Percentiles rank a stretch among this genome's conserved stretches.
phyloP scores from a whole-genome alignment of 2,113 vertebrate genomes.

The Vidua chalybeata region DNA sequence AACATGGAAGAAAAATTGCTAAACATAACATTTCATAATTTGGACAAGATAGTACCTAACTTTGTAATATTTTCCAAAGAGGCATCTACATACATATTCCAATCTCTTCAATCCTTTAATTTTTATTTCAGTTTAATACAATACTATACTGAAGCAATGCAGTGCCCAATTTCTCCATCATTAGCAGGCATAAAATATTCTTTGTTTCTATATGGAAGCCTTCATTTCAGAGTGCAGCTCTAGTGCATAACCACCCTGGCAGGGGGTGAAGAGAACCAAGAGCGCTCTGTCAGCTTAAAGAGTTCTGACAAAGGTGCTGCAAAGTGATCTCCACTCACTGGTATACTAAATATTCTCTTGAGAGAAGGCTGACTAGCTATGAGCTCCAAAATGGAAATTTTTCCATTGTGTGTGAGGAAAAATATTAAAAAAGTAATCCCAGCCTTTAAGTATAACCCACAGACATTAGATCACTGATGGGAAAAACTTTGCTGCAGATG shows the following conservation, averaged over 20 bases:
- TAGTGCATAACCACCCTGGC: not conserved
- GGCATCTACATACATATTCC: not conserved
- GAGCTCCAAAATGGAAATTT: not conserved
- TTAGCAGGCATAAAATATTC: not conserved
- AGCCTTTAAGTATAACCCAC: slow-evolving; percentile 20
- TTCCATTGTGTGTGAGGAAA: not conserved
- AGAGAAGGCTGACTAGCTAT: not conserved
- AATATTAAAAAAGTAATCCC: not conserved
- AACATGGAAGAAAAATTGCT: not conserved
- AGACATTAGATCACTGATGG: slow-evolving; percentile 45
- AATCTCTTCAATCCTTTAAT: not conserved
- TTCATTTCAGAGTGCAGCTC: not conserved
- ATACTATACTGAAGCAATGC: not conserved
- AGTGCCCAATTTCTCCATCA: not conserved
- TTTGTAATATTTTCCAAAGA: not conserved
- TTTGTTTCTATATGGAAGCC: not conserved
- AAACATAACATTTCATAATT: not conserved
- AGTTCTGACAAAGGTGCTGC: not conserved
- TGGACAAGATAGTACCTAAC: not conserved
- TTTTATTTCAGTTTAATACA: not conserved
- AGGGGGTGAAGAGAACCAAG: not conserved
- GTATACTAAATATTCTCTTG: not conserved
- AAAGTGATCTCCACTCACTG: not conserved
- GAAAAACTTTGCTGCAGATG: slow-evolving; percentile 48
- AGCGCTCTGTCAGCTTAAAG: not conserved